These are phyloP conservation scores for Drosophila nr. perissopoda DNA, from an alignment of 2,888 invertebrate genomes.

Conservation along the genomic window DNA sequence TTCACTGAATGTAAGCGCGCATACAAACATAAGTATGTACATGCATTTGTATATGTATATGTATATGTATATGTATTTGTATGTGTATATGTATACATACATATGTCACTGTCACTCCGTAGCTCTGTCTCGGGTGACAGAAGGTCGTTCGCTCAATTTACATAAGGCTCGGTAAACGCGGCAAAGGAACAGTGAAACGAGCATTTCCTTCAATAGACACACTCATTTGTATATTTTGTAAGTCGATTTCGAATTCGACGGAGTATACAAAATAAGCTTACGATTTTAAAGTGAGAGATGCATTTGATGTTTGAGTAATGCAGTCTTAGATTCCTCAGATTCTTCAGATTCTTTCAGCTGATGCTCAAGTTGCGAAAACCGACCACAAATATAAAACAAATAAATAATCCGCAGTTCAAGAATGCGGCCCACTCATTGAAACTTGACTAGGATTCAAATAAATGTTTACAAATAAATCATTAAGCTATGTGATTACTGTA, in stretches of 20 bases:
- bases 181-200: background rate
- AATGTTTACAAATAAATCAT: background rate
- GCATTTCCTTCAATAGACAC: background rate
- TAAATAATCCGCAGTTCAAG: background rate
- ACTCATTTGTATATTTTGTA: background rate
- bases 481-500: background rate
- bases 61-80: background rate
- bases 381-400: background rate
- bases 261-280: background rate
- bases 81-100: slow-evolving; percentile 8
- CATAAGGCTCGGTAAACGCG: slow-evolving; percentile 32
- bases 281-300: background rate
- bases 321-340: background rate
- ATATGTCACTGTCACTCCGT: slow-evolving; percentile 53
- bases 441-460: background rate
- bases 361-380: background rate
- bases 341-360: background rate
- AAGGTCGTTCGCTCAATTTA: slow-evolving; percentile 57
- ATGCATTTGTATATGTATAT: background rate
- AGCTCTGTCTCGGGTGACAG: slow-evolving; percentile 45
- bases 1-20: slow-evolving; percentile 7
- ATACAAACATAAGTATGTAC: background rate
- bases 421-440: background rate
- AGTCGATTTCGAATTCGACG: background rate
- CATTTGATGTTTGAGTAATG: background rate